These are phyloP conservation scores for Hippolais icterina DNA, from an alignment of 2,113 vertebrate species.

Conservation along the genomic window DNA sequence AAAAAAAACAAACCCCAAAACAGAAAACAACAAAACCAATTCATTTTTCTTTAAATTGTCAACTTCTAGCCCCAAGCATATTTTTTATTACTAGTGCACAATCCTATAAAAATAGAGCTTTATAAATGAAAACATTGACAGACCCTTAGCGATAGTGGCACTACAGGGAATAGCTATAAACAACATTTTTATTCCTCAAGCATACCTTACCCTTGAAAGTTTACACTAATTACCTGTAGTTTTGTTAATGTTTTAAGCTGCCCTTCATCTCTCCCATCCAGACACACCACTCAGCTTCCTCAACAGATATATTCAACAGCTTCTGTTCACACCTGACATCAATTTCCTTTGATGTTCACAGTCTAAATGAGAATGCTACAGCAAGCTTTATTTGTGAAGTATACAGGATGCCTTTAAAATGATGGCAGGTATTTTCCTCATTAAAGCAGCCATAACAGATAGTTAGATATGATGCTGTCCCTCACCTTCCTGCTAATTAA, in stretches of 20 bases:
- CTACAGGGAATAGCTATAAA: constrained; percentile 69
- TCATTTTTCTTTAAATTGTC: constrained; percentile 42
- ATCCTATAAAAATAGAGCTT: constrained; percentile 62
- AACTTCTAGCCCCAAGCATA: constrained; percentile 66
- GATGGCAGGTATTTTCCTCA: constrained; percentile 86
- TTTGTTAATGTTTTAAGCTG: constrained; percentile 83
- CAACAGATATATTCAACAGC: constrained; percentile 83
- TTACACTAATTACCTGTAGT: constrained; percentile 84
- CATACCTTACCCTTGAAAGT: constrained; percentile 77
- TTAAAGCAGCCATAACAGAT: constrained; percentile 87
- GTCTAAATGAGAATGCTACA: constrained; percentile 82
- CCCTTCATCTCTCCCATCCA: constrained; percentile 78
- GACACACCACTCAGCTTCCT: constrained; percentile 77
- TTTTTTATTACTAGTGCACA: constrained; percentile 55
- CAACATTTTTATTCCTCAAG: constrained; percentile 73
- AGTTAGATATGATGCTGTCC: constrained; percentile 89
- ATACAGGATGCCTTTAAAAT: constrained; percentile 80
- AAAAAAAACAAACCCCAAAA: not conserved
- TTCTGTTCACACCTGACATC: constrained; percentile 88
- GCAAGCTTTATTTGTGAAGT: constrained; percentile 86
- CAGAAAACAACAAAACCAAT: constrained; percentile 42
- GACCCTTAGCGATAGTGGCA: constrained; percentile 65
- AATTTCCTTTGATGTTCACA: constrained; percentile 89
- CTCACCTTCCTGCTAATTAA: constrained; percentile 91
- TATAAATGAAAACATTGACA: constrained; percentile 72